Conservation (phyloP, 2,888 invertebrate genomes). For the Carabus problematicus region DNA sequence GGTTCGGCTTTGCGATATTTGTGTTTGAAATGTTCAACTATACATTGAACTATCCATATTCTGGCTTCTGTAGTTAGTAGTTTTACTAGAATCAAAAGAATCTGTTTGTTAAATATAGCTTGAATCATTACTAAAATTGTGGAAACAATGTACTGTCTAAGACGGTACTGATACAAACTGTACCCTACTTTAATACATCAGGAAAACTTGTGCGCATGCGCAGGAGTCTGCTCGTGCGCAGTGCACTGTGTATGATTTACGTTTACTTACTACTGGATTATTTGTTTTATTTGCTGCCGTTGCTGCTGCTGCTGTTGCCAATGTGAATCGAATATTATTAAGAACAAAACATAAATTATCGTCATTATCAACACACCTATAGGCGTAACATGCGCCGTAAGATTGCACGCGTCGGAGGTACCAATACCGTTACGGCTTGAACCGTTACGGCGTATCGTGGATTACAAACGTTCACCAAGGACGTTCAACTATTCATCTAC, state of each 20-base stretch:
- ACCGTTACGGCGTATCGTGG: slow-evolving; percentile 12
- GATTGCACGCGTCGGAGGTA: slow-evolving; percentile 2
- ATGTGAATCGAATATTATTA: slow-evolving; percentile 33
- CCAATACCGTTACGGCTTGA: slow-evolving; percentile 12
- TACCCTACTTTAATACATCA: too few relatives aligned
- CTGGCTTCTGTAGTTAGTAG: too few relatives aligned
- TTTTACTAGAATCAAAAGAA: too few relatives aligned
- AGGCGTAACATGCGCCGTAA: slow-evolving; percentile 18
- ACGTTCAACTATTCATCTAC: neutral
- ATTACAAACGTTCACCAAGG: neutral
- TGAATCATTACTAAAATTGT: too few relatives aligned
- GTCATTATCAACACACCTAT: slow-evolving; percentile 36
- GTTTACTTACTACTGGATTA: slow-evolving; percentile 13
- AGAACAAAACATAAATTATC: slow-evolving; percentile 38
- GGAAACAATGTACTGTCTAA: too few relatives aligned
- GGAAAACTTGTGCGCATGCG: too few relatives aligned
- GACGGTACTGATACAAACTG: too few relatives aligned
- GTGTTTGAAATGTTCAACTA: too few relatives aligned
- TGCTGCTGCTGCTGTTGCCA: neutral
- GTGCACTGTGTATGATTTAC: slow-evolving; percentile 18
- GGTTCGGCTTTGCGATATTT: too few relatives aligned
- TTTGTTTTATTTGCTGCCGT: slow-evolving; percentile 21
- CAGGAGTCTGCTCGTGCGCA: too few relatives aligned
- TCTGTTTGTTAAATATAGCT: too few relatives aligned
- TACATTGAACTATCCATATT: too few relatives aligned